Base-by-base conservation (phyloP, 2,797 vertebrate species). In the Helarctos malayanus region DNA sequence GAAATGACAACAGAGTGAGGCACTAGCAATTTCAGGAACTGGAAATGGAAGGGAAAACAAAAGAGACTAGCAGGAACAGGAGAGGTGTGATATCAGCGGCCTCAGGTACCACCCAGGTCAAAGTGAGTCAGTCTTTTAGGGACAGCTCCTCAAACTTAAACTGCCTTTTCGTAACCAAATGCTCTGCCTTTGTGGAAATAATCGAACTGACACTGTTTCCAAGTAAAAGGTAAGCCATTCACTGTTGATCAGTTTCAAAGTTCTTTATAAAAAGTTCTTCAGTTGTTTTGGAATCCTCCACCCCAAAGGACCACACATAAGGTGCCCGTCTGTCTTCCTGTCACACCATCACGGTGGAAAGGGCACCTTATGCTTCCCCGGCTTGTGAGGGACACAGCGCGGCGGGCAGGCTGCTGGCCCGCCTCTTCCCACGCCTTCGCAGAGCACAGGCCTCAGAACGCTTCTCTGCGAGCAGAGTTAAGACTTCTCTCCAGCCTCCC, bases 291-390 rank as follows among this genome's bases (percentile, higher is more conserved):
- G 96, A 0, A 0, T 68, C 76, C 92, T 89, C 89, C 73, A 76
- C 95, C 97, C 96, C 93, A 52, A 49, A 84, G 75, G 97, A 96
- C 98, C 10, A 79, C 90, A 96, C 71, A 90, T 61, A 95, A 84
- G 69, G 92, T 98, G 95, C 97, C 96, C 57, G 82, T 97, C 97
- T 95, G 97, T 94, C 91, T 97, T 96, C 97, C 95, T 78, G 82
- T 97, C 95, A 76, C 79, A 84, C 91, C 68, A 89, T 93, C 96
- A 95, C n/a, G 92, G 96, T 32, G 83, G 94, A 95, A 98, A 98
- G 76, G 93, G 41, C 16, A 86, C 92, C 95, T 7, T 89, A 97
- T 92, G 89, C 95, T 95, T 84, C 87, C 96, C 4, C 45, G 73
- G 84, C n/a, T 25, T 95, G 95, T 96, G 86, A 69, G 95, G 96